phyloP scores from a whole-genome alignment of 2,113 vertebrate genomes.

The Onychorhynchus coronatus region DNA sequence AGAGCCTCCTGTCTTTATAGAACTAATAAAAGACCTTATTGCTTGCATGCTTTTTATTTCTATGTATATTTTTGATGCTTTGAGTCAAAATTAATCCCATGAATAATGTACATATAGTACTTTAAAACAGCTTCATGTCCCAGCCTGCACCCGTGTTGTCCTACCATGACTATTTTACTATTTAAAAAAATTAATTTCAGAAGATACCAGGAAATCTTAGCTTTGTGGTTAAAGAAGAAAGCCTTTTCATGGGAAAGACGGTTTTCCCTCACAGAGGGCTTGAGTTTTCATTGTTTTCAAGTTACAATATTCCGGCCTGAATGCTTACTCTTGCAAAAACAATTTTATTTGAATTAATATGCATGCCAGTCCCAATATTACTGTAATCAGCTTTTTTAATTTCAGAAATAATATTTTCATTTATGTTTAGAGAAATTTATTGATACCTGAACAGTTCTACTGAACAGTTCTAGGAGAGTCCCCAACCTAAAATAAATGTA shows the following conservation, averaged over 20 bases:
- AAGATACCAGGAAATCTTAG: background rate
- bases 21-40: slow-evolving; percentile 29
- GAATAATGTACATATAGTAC: background rate
- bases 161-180: background rate
- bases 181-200: background rate
- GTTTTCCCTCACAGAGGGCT: background rate
- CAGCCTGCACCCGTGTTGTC: background rate
- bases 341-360: background rate
- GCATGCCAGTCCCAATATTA: background rate
- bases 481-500: background rate
- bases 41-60: background rate
- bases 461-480: slow-evolving; percentile 11
- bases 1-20: background rate
- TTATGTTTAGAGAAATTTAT: slow-evolving; percentile 19
- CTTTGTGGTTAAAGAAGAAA: background rate
- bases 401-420: slow-evolving; percentile 11
- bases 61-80: background rate
- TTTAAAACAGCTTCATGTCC: background rate
- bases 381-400: background rate
- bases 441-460: slow-evolving; percentile 15
- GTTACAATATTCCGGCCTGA: background rate
- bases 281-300: background rate
- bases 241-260: background rate
- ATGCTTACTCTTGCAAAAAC: background rate
- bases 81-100: background rate